Conservation (phyloP, 2,888 invertebrate species). For the Dinocampus coccinellae region DNA sequence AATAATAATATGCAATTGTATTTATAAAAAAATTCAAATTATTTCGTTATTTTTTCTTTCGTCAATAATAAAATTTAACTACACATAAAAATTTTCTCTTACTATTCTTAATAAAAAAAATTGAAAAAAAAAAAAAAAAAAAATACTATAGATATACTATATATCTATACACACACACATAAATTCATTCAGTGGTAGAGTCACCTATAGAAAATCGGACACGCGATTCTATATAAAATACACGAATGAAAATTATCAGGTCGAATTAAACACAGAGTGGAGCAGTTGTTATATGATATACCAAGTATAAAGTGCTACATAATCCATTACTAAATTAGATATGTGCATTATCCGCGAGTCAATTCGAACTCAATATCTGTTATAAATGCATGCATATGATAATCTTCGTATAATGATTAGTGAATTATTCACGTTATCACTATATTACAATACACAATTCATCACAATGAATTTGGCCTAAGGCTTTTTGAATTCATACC, state of each 20-base stretch:
- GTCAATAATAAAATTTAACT: no score
- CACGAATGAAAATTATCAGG: background rate
- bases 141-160: no score
- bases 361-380: background rate
- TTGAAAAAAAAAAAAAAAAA: no score
- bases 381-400: background rate
- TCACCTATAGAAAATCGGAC: background rate
- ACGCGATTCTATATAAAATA: background rate
- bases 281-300: background rate
- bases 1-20: no score
- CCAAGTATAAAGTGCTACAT: background rate
- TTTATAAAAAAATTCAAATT: no score
- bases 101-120: no score
- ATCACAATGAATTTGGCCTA: background rate
- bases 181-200: background rate
- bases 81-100: no score
- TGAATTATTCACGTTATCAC: background rate
- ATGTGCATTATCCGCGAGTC: background rate
- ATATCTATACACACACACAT: no score
- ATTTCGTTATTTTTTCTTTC: no score
- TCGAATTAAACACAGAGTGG: background rate
- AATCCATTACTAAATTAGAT: background rate
- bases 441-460: background rate
- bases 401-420: background rate
- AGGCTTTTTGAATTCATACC: background rate